These are phyloP conservation scores for Parnassius glacialis DNA, from an alignment of 2,888 invertebrate genomes.

Conservation along the genomic window DNA sequence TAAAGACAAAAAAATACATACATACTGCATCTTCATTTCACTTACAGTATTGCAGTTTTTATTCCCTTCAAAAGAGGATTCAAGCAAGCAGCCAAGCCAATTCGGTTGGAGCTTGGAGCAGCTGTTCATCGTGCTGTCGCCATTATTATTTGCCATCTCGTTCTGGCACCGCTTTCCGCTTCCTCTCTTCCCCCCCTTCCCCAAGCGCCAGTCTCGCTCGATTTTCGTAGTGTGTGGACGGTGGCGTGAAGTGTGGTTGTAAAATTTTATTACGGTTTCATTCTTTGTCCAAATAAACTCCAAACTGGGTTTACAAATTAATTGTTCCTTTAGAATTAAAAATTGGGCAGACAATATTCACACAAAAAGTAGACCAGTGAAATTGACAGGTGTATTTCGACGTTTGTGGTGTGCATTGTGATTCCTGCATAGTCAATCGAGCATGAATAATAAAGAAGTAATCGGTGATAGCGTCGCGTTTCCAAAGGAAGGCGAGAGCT, in stretches of 20 bases:
- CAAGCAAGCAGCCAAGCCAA: slow-evolving; percentile 34
- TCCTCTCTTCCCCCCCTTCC: slow-evolving; percentile 41
- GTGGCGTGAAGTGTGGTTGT: slow-evolving; percentile 37
- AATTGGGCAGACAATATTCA: slow-evolving; percentile 21
- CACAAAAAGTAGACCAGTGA: slow-evolving; percentile 45
- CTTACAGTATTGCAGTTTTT: slow-evolving; percentile 3
- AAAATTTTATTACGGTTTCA: slow-evolving; percentile 65
- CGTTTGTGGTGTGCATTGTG: slow-evolving; percentile 64
- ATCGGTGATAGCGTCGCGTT: slow-evolving; percentile 71
- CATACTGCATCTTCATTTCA: no score
- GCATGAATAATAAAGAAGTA: slow-evolving; percentile 80
- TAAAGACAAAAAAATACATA: no score
- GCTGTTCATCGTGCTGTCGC: slow-evolving; percentile 71
- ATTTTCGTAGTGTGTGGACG: slow-evolving; percentile 66
- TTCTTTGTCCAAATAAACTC: slow-evolving; percentile 72
- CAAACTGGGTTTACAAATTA: slow-evolving; percentile 34
- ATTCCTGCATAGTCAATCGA: slow-evolving; percentile 73
- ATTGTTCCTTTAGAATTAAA: slow-evolving; percentile 10
- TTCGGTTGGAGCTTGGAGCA: slow-evolving; percentile 40
- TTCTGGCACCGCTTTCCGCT: slow-evolving; percentile 43
- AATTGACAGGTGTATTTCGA: slow-evolving; percentile 53
- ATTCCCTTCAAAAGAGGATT: slow-evolving; percentile 24
- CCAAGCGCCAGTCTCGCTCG: slow-evolving; percentile 72
- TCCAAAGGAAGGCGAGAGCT: slow-evolving; percentile 59
- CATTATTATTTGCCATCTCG: slow-evolving; percentile 65